These are phyloP conservation scores for Danio kyathit DNA, from an alignment of 2,797 vertebrate species.

Conservation along the genomic window DNA sequence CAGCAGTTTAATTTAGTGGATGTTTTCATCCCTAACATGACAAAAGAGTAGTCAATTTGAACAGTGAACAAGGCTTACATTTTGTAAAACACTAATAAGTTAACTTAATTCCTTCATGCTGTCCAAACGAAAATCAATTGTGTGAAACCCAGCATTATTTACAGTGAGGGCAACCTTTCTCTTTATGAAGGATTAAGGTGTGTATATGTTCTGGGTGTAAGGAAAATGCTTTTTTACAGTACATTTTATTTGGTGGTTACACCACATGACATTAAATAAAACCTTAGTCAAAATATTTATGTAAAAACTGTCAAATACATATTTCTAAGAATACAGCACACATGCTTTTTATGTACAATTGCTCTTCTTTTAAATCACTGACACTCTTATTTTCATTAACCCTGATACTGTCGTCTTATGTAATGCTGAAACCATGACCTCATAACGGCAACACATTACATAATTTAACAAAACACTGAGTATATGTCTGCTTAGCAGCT, in stretches of 20 bases:
- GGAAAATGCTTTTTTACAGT: background rate
- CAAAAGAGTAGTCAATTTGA: no score
- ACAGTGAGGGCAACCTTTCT: no score
- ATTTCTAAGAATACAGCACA: background rate
- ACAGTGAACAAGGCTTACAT: no score
- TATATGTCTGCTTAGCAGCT: constrained; percentile 32
- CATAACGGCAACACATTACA: constrained; percentile 28
- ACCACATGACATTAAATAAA: background rate
- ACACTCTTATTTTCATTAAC: constrained; percentile 2
- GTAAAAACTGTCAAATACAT: no score
- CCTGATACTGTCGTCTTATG: constrained; percentile 30
- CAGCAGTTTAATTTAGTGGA: no score
- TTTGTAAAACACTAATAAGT: no score
- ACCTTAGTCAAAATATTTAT: background rate
- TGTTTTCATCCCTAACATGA: no score
- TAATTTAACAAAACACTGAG: constrained; percentile 41
- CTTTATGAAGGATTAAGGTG: background rate
- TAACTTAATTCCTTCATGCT: no score
- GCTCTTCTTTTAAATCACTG: background rate
- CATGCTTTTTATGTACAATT: background rate
- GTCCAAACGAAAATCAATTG: no score
- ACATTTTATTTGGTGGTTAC: background rate
- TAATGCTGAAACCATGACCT: constrained; percentile 25
- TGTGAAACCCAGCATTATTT: no score
- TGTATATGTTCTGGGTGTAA: background rate